Evolutionary conservation across 2,797 vertebrate genomes (phyloP).

Genomic region (Cephalopachus bancanus): DNA sequence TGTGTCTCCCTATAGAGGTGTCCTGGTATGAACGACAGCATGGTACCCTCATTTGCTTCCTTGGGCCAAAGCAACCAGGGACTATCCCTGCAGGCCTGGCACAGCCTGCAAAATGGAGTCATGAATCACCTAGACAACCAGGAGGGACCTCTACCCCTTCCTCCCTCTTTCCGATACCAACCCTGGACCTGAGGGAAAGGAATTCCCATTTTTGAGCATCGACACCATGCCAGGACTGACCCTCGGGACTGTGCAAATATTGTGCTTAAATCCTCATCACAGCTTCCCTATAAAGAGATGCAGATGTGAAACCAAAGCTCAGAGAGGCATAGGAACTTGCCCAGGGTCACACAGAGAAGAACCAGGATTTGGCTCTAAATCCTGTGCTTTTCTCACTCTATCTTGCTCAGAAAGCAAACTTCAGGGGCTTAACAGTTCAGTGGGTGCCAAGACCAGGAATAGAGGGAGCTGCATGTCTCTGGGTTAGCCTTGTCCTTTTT

Average conservation of each 20-base stretch:
- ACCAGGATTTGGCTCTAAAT: constrained; percentile 56
- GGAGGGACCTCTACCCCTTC: neutral
- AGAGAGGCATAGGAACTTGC: neutral
- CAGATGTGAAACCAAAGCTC: constrained; percentile 57
- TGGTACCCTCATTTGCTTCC: neutral
- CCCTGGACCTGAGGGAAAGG: neutral
- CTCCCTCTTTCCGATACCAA: neutral
- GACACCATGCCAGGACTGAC: neutral
- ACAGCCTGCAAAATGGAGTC: neutral
- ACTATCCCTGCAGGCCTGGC: neutral
- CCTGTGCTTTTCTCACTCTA: constrained; percentile 2
- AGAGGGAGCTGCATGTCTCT: neutral
- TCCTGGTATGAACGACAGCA: neutral
- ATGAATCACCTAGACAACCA: neutral
- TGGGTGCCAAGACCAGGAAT: neutral
- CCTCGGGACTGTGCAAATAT: neutral
- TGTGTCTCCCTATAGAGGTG: neutral
- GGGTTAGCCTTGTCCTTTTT: neutral
- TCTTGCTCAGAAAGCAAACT: neutral
- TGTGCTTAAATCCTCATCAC: neutral
- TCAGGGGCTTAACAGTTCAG: neutral
- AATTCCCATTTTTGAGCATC: neutral
- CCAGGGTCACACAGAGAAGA: neutral
- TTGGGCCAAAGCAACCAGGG: neutral
- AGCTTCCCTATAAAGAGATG: neutral